Evolutionary conservation across 2,797 vertebrate genomes (phyloP), one percentile per base, ranked within the genome.

Genomic region (Coluber constrictor): DNA sequence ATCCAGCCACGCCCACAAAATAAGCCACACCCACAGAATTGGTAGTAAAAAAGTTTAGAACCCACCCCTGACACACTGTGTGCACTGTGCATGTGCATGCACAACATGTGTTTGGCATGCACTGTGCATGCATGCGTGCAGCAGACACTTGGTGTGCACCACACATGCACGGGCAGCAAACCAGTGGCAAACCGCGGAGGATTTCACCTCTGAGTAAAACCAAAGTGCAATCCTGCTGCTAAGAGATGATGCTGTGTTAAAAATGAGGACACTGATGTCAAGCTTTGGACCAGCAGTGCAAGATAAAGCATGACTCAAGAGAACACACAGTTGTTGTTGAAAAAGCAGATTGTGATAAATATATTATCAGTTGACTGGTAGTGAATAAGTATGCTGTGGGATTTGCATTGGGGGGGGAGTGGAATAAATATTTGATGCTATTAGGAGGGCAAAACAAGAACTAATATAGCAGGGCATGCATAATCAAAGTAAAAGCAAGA

Each of bases 391-490:
- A 90, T 93, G 54, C 13, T 86, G 47, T 32, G 37, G 83, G 83
- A 61, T 70, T 83, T 87, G 27, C 11, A 87, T 87, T 55, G 70
- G 47, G 89, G 89, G 43, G 12, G 13, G 57, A 57, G 47, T 51
- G 5, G 12, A 90, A 87, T 90, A 90, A 63, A 88, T 88, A 54
- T 63, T 27, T 43, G 25, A 20, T 88, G 86, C 79, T 83, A 88
- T 87, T 57, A 93, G 92, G 61, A 93, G 86, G 12, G 55, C 56
- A 89, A 93, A 87, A 27, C 51, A 90, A 90, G 61, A 74, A 90
- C 27, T 9, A 23, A 20, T 27, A 51, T 25, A 63, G 51, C 29
- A 25, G 59, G 27, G 32, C 63, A 87, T 12, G 79, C 51, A n/a
- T 32, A n/a, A 87, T 27, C 43, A 51, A 83, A 47, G 86, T n/a